phyloP scores from a whole-genome alignment of 1,140 invertebrate genomes.

The Ceratitis capitata region DNA sequence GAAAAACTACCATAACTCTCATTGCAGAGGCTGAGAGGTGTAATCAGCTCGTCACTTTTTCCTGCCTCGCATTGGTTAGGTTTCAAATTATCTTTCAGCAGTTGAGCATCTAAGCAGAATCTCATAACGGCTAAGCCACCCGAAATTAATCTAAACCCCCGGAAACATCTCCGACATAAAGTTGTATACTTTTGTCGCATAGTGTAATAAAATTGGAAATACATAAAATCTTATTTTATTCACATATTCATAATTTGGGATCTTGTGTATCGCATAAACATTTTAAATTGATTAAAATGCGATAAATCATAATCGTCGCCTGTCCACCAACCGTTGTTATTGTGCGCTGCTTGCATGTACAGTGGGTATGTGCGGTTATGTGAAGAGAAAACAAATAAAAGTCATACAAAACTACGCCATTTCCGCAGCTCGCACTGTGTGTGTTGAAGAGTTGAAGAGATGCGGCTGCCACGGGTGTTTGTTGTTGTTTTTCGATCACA shows the following conservation, averaged over 20 bases:
- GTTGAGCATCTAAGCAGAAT: too few species aligned
- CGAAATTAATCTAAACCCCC: too few species aligned
- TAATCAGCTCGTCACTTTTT: too few species aligned
- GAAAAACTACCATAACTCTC: too few species aligned
- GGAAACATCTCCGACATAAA: neutral
- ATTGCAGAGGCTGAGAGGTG: too few species aligned
- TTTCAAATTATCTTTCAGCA: too few species aligned
- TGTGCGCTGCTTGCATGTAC: conserved; percentile 2
- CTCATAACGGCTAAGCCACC: too few species aligned
- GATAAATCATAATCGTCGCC: conserved; percentile 63
- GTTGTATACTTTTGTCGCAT: neutral
- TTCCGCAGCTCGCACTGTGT: neutral
- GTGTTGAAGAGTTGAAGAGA: too few species aligned
- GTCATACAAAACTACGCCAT: neutral
- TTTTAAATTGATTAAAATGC: conserved; percentile 65
- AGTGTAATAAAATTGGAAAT: neutral
- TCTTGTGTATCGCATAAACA: conserved; percentile 62
- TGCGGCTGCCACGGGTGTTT: neutral
- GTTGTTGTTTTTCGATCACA: conserved; percentile 10
- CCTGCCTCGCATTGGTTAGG: too few species aligned
- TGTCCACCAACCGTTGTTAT: conserved; percentile 37
- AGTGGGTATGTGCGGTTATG: too few species aligned
- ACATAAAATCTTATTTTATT: neutral
- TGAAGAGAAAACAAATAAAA: neutral
- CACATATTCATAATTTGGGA: conserved; percentile 62